A percentile compares a stretch with the other conserved stretches of the same genome.
Conservation (phyloP, 2,113 vertebrate genomes). For the Lathamus discolor region DNA sequence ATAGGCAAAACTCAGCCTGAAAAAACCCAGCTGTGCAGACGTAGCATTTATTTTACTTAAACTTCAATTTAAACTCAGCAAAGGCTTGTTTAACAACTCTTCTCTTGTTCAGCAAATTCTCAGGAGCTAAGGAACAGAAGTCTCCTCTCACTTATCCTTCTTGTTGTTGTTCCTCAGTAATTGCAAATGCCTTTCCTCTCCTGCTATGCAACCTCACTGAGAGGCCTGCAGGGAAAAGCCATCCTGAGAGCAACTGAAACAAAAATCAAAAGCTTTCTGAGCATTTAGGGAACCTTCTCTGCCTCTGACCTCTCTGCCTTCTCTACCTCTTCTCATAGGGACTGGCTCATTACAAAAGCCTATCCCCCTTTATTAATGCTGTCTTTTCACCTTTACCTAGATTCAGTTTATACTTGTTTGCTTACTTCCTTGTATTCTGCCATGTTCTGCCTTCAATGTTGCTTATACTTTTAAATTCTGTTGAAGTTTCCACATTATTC, state of each 20-base stretch:
- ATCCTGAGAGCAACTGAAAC: neutral
- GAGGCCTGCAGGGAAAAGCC: neutral
- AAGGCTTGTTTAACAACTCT: neutral
- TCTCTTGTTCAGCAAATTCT: neutral
- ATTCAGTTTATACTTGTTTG: neutral
- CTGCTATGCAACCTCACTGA: neutral
- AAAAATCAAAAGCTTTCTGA: neutral
- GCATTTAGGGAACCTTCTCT: neutral
- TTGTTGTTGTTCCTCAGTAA: neutral
- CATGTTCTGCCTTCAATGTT: neutral
- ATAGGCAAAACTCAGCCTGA: neutral
- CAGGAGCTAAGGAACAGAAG: neutral
- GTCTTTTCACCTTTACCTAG: neutral
- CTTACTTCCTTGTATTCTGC: neutral
- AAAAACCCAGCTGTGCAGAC: neutral
- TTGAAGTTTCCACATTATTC: neutral
- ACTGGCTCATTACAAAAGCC: neutral
- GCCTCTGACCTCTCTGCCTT: neutral
- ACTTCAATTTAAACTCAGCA: neutral
- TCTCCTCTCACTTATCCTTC: neutral
- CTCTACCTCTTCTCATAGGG: neutral
- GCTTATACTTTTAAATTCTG: neutral
- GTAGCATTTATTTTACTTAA: neutral
- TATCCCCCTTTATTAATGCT: neutral
- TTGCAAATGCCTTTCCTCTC: neutral